A percentile compares a stretch with the other conserved stretches of the same genome.
Conservation (phyloP, 2,113 vertebrate species). For the Hemichromis elongatus region DNA sequence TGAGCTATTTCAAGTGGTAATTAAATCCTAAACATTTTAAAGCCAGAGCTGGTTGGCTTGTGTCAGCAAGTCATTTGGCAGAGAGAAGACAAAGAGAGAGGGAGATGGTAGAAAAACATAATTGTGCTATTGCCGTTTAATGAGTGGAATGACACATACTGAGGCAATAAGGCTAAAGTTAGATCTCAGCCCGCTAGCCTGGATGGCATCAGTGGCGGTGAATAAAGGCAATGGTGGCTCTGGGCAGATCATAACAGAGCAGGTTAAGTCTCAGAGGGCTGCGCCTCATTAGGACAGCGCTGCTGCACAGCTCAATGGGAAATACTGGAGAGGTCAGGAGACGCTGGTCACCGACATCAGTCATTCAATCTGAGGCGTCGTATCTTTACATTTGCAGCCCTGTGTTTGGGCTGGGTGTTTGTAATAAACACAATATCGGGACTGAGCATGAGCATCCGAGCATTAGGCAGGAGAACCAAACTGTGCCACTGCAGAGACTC, state of each 20-base stretch:
- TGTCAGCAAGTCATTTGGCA: slow-evolving; percentile 68
- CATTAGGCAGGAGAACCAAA: neutral
- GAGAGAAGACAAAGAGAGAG: slow-evolving; percentile 44
- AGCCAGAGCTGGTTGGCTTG: slow-evolving; percentile 89
- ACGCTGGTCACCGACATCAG: slow-evolving; percentile 7
- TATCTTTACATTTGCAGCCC: neutral
- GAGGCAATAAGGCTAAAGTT: slow-evolving; percentile 33
- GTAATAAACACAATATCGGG: neutral
- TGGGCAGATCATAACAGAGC: slow-evolving; percentile 14
- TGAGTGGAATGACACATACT: neutral
- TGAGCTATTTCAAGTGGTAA: slow-evolving; percentile 96
- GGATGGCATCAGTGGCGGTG: slow-evolving; percentile 22
- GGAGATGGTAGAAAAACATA: slow-evolving; percentile 16
- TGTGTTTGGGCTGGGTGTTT: neutral
- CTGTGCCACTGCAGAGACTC: neutral
- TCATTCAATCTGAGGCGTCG: neutral
- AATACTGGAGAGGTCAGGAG: slow-evolving; percentile 25
- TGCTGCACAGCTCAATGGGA: slow-evolving; percentile 1
- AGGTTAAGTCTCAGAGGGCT: slow-evolving; percentile 32
- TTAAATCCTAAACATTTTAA: slow-evolving; percentile 98
- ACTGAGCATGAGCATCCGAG: neutral
- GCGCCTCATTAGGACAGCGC: slow-evolving; percentile 37
- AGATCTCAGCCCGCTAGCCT: slow-evolving; percentile 20
- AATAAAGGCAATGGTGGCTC: neutral
- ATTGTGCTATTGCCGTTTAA: neutral